Base-by-base conservation (phyloP, 2,888 invertebrate genomes). In the Conus canariensis region DNA sequence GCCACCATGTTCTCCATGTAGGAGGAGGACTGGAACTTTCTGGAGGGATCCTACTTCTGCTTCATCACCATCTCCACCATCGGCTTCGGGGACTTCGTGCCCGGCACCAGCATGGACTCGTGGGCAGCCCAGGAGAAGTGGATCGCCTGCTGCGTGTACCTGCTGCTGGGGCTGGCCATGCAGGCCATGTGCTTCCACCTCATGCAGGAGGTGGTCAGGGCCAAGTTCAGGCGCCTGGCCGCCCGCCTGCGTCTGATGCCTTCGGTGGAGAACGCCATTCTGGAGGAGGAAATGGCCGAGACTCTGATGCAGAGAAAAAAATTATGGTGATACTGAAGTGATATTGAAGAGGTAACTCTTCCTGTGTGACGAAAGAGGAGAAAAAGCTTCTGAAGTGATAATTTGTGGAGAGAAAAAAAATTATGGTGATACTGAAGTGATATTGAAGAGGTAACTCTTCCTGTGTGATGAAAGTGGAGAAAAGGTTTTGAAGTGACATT, bases 1-100 rank as follows among this genome's bases (percentile, higher is more conserved):
- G 99, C 99, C 1, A 97, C 98, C 95, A 97, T 99, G 88, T 99
- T 99, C 96, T 97, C 98, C 6, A 97, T 98, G 95, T 99, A 99
- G 98, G 99, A 99, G 91, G 99, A 99, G 25, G 97, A 97, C 74
- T 99, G 99, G 99, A 97, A 98, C 93, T 97, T 98, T 95, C 97
- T 99, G 92, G 98, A 99, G 94, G 99, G 99, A 89, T 96, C 96
- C 89, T 96, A 96, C 93, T 96, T 96, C 94, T 96, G 96, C 90
- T 96, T 96, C 92, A 95, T 96, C 90, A 96, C 96, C 9, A 93
- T 96, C 25, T 95, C 95, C 86, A 96, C 96, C 60, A 96, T 96
- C 22, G 96, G 96, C 8, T 96, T 96, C 91, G 96, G 96, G 8
- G 96, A 96, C 92, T 94, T 95, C 82, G 96, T 96, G 6, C 96